phyloP scores from a whole-genome alignment of 2,113 vertebrate genomes.

The Uria aalge region DNA sequence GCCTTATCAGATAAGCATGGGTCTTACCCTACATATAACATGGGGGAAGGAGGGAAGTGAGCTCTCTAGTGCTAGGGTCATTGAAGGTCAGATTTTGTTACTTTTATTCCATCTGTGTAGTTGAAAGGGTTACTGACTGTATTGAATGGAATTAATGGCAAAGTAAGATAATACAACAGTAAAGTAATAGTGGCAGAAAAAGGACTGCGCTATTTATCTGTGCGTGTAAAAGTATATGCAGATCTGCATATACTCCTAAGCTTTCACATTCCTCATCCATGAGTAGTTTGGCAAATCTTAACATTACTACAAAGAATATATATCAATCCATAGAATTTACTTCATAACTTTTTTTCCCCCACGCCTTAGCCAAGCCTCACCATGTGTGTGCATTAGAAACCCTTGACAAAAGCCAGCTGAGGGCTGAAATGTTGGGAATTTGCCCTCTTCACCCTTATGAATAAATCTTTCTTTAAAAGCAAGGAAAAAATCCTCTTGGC shows the following conservation, averaged over 20 bases:
- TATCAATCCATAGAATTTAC: slow-evolving; percentile 29
- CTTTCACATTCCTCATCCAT: slow-evolving; percentile 38
- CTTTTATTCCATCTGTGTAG: neutral
- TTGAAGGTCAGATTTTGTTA: neutral
- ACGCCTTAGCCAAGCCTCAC: slow-evolving; percentile 19
- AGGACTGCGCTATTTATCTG: neutral
- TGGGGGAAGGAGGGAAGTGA: neutral
- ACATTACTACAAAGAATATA: neutral
- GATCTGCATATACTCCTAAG: neutral
- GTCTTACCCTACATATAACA: neutral
- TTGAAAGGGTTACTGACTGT: neutral
- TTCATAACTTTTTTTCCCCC: neutral
- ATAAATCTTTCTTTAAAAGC: slow-evolving; percentile 56
- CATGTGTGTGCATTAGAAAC: slow-evolving; percentile 14
- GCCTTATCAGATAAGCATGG: neutral
- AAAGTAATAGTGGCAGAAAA: neutral
- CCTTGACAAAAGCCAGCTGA: slow-evolving; percentile 60
- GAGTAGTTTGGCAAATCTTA: neutral
- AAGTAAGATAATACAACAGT: neutral
- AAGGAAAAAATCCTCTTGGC: slow-evolving; percentile 25
- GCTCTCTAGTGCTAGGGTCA: neutral
- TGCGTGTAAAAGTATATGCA: neutral
- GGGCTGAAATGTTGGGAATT: slow-evolving; percentile 56
- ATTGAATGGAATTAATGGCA: neutral
- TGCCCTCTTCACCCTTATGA: slow-evolving; percentile 50